Evolutionary conservation across 2,113 vertebrate species (phyloP).

Genomic region (Mustelus asterias): DNA sequence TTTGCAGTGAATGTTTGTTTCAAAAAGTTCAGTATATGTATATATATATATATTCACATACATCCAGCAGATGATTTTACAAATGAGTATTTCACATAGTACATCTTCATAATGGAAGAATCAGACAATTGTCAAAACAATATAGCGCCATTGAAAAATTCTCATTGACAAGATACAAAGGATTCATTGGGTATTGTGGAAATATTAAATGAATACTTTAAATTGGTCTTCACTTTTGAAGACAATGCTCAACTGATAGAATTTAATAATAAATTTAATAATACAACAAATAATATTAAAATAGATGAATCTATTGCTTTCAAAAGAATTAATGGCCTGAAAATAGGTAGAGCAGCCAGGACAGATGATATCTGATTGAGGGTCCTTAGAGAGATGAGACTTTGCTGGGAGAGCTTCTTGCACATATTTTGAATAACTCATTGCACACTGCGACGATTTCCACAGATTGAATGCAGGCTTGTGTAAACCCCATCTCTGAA

Average conservation of each 20-base stretch:
- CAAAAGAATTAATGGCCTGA: not conserved
- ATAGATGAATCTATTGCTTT: not conserved
- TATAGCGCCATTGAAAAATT: not conserved
- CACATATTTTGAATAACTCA: not conserved
- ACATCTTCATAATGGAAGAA: no score
- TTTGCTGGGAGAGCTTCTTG: not conserved
- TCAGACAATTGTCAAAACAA: not conserved
- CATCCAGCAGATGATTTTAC: no score
- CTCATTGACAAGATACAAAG: not conserved
- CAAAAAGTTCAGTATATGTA: no score
- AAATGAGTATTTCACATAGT: no score
- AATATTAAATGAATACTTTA: not conserved
- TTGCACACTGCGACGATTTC: not conserved
- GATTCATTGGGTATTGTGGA: not conserved
- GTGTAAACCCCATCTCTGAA: not conserved
- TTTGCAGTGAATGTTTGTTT: no score
- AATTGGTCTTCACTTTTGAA: not conserved
- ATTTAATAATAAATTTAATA: not conserved
- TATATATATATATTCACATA: no score
- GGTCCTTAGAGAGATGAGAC: not conserved
- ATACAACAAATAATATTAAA: not conserved
- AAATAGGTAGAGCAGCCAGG: not conserved
- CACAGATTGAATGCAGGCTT: not conserved
- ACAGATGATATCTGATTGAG: not conserved
- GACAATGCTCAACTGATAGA: not conserved